Conservation (phyloP, 2,113 vertebrate genomes). For the Stegastes partitus region DNA sequence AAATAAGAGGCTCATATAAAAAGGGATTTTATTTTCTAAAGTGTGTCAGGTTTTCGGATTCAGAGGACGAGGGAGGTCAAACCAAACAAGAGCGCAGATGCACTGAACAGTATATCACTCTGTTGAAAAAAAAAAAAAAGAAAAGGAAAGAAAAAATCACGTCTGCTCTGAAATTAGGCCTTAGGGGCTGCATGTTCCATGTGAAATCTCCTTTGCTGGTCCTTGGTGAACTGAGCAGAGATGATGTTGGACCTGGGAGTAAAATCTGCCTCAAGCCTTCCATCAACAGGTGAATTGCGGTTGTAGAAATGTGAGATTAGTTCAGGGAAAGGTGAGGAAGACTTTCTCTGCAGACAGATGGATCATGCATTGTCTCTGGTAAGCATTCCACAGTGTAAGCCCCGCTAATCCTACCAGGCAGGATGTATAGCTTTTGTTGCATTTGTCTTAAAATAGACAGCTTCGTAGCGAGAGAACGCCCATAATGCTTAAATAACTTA, state of each 20-base stretch:
- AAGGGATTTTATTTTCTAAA: slow-evolving; percentile 55
- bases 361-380: slow-evolving; percentile 61
- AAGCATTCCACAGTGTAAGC: slow-evolving; percentile 47
- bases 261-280: slow-evolving; percentile 46
- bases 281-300: slow-evolving; percentile 69
- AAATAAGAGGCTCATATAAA: slow-evolving; percentile 53
- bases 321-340: slow-evolving; percentile 54
- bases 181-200: slow-evolving; percentile 31
- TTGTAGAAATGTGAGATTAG: slow-evolving; percentile 69
- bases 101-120: slow-evolving; percentile 39
- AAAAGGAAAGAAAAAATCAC: slow-evolving; percentile 10
- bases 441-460: slow-evolving; percentile 53
- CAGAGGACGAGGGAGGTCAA: slow-evolving; percentile 70
- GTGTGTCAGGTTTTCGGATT: slow-evolving; percentile 58
- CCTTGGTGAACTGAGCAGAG: slow-evolving; percentile 46
- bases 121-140: slow-evolving; percentile 11
- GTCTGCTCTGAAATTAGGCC: slow-evolving; percentile 58
- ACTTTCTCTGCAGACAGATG: slow-evolving; percentile 47
- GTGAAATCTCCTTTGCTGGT: slow-evolving; percentile 53
- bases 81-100: slow-evolving; percentile 49
- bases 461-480: slow-evolving; percentile 25
- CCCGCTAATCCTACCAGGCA: slow-evolving; percentile 60
- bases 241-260: slow-evolving; percentile 41
- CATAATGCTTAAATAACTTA: slow-evolving; percentile 31
- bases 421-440: slow-evolving; percentile 42